Evolutionary conservation across 1,140 invertebrate genomes (phyloP), one percentile per base, ranked within the genome.

Genomic region (Hyposmocoma kahamanoa): DNA sequence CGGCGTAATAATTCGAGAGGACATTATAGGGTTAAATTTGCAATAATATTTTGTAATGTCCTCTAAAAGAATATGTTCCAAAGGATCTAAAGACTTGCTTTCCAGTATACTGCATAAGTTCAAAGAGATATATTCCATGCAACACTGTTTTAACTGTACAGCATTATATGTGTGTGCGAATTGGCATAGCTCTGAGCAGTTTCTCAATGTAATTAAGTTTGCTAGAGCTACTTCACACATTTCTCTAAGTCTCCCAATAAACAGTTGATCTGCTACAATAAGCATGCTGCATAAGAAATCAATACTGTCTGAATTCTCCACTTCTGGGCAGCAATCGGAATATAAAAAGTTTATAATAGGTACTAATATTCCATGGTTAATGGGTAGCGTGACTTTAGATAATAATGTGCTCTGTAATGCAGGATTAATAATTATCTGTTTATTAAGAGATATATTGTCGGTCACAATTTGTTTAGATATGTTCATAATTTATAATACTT

Each of bases 41-140:
- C 86, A 88, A 65, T 92, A 92, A 64, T 90, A 91, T 39, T 86
- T 77, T 0, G 88, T 89, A 30, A 93, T 85, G 21, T 92, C 89
- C 32, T 87, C 78, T 42, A 93, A 76, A 2, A 91, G 62, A 17
- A 86, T 72, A 28, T 89, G 81, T 66, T 89, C 88, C 20, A 92
- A 39, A 20, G 87, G 60, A 55, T 92, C 90, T 41, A 93, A 72
- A 22, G 74, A 72, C 58, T 88, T 88, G 50, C 72, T 88, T 79
- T 95, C 93, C 17, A 94, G 71, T n/a, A 94, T 64, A 18, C 88
- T 87, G 8, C 89, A 64, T 11, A 94, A 67, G 77, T 95, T 94
- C 18, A 91, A 76, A 6, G 85, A 87, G 32, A 94, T 91, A 68
- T 91, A 94, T 65, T 93, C 88, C 87, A 93, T 91, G 68, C 90